Evolutionary conservation across 2,797 vertebrate genomes (phyloP).

Genomic region (Arrhamphus sclerolepis): DNA sequence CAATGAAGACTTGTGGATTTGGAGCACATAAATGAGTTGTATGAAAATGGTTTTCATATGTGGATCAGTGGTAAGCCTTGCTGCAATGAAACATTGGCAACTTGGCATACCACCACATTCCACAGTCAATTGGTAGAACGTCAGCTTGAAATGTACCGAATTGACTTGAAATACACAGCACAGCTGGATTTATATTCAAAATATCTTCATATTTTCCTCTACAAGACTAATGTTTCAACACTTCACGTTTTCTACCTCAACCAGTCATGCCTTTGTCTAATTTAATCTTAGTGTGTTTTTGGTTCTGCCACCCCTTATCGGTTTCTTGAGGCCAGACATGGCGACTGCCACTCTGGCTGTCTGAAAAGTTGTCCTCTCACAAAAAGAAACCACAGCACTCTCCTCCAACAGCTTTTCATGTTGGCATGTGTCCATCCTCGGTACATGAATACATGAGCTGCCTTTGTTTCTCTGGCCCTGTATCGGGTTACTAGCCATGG

Average conservation of each 20-base stretch:
- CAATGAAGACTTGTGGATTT: slow-evolving; percentile 62
- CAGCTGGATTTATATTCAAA: slow-evolving; percentile 50
- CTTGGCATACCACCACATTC: slow-evolving; percentile 60
- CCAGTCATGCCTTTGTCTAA: slow-evolving; percentile 34
- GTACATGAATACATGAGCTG: slow-evolving; percentile 76
- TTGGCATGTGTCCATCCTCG: slow-evolving; percentile 77
- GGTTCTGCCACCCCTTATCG: slow-evolving; percentile 22
- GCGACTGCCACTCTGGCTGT: slow-evolving; percentile 54
- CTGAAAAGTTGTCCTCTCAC: slow-evolving; percentile 58
- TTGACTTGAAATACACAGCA: slow-evolving; percentile 40
- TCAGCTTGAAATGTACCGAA: slow-evolving; percentile 54
- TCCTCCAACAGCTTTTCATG: slow-evolving; percentile 57
- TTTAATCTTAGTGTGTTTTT: slow-evolving; percentile 44
- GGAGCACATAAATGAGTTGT: slow-evolving; percentile 59
- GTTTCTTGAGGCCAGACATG: slow-evolving; percentile 29
- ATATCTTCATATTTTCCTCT: slow-evolving; percentile 21
- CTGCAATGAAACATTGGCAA: slow-evolving; percentile 36
- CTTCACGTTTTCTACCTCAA: slow-evolving; percentile 31
- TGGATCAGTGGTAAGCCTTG: slow-evolving; percentile 50
- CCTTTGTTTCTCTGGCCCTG: slow-evolving; percentile 73
- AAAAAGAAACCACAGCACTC: slow-evolving; percentile 59
- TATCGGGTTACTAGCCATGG: slow-evolving; percentile 75
- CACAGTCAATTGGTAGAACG: slow-evolving; percentile 64
- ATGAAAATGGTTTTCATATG: slow-evolving; percentile 71
- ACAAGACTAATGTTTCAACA: slow-evolving; percentile 39